Evolutionary conservation across 1,140 invertebrate genomes (phyloP), one percentile per base, ranked within the genome.

Genomic region (Copidosoma floridanum): DNA sequence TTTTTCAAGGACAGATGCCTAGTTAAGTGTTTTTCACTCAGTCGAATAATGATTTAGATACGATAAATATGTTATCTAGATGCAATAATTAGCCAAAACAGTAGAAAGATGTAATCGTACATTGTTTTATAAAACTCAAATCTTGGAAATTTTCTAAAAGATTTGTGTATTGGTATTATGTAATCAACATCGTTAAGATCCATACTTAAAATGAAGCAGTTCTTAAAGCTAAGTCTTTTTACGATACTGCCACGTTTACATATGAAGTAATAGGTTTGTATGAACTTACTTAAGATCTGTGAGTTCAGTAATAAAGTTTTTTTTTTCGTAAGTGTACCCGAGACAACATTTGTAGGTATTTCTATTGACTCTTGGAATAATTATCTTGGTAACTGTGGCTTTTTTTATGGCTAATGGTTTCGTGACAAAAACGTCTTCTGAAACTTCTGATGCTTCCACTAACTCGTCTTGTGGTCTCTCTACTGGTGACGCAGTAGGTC

Each of bases 181-280:
- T 63, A 65, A 57, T 70, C 68, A 0, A 67, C 65, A 35, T 63
- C 64, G 18, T 24, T 37, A n/a, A 65, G 41, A 21, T 65, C 63
- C 21, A 61, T 24, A 1, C 61, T 57, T 12, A 57, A 29, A 52
- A 66, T 60, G 20, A 60, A 66, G 52, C 52, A 66, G 16, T 66
- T 20, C 18, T 21, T 16, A 44, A 3, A 37, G 18, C 60, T n/a
- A 1, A 67, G 3, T 46, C 20, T 53, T 27, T n/a, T 20, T 12
- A 43, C 61, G 18, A 44, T 35, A 1, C 47, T 43, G 21, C 37
- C 23, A 46, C 62, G 55, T 41, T 62, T 60, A n/a, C 62, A 16
- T 40, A 58, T 65, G 41, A 66, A 66, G 43, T 63, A 55, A 29
- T 57, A 12, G 5, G 41, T 23, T 1, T 40, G 14, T 12, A 65